Percentiles rank a stretch among this genome's conserved stretches.
Conservation (phyloP, 2,888 invertebrate species). For the Anticlea derivata region DNA sequence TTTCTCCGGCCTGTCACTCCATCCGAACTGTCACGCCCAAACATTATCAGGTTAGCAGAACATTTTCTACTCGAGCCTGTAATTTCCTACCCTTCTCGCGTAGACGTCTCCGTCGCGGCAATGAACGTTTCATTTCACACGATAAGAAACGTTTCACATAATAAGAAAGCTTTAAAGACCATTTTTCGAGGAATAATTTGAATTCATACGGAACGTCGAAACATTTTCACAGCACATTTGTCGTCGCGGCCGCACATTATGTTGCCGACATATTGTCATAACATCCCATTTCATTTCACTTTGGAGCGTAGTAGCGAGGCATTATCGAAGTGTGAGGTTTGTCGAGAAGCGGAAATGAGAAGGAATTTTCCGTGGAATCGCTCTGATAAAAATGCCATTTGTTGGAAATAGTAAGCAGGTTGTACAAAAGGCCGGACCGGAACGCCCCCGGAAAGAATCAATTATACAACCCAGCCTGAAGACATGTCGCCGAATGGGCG, state of each 20-base stretch:
- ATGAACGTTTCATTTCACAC: constrained; percentile 29
- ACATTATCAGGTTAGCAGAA: constrained; percentile 64
- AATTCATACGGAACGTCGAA: constrained; percentile 45
- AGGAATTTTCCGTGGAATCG: constrained; percentile 70
- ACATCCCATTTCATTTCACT: constrained; percentile 77
- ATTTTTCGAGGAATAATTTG: constrained; percentile 46
- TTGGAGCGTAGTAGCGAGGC: constrained; percentile 64
- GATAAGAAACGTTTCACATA: constrained; percentile 30
- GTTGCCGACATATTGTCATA: constrained; percentile 73
- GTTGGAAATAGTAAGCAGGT: constrained; percentile 50
- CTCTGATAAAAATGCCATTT: constrained; percentile 72
- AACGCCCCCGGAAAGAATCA: constrained; percentile 82
- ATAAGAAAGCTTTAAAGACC: constrained; percentile 33
- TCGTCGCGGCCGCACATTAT: constrained; percentile 54
- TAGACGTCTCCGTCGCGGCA: constrained; percentile 16
- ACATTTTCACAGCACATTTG: constrained; percentile 55
- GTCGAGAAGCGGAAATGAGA: constrained; percentile 77
- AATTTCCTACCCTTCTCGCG: constrained; percentile 37
- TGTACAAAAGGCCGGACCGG: constrained; percentile 63
- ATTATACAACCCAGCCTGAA: constrained; percentile 73
- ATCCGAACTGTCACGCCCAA: constrained; percentile 46
- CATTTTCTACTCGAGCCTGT: constrained; percentile 34
- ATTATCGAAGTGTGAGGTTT: constrained; percentile 70
- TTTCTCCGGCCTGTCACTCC: constrained; percentile 46
- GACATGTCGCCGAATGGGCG: constrained; percentile 78